These are phyloP conservation scores for Anastatus disparis DNA, from an alignment of 1,140 invertebrate species.

Conservation along the genomic window DNA sequence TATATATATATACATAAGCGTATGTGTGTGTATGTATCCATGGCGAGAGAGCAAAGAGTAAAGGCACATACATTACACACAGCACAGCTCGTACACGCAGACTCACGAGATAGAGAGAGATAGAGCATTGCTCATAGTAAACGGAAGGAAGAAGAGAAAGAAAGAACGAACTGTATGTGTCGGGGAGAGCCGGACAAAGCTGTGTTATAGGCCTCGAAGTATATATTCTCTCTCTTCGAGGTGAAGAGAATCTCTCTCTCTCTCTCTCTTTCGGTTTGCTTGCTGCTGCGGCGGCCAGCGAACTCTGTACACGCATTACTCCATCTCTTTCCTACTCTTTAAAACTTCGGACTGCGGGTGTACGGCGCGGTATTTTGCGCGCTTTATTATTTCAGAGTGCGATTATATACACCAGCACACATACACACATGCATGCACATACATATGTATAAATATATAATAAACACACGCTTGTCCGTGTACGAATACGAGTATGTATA, in stretches of 20 bases:
- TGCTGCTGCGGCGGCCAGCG: slow-evolving; percentile 25
- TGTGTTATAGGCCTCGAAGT: too few relatives aligned
- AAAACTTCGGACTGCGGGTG: neutral
- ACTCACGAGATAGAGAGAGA: neutral
- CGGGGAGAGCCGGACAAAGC: slow-evolving; percentile 33
- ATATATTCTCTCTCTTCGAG: slow-evolving; percentile 2
- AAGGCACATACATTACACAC: neutral
- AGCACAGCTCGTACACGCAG: too few relatives aligned
- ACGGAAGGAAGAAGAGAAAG: slow-evolving; percentile 26
- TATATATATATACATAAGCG: too few relatives aligned
- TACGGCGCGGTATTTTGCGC: slow-evolving; percentile 26
- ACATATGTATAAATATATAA: too few relatives aligned
- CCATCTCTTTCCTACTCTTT: slow-evolving; percentile 6
- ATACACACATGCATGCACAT: too few relatives aligned
- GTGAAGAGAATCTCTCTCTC: slow-evolving; percentile 10
- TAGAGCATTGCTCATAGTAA: neutral
- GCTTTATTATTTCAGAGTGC: too few relatives aligned
- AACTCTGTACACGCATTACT: slow-evolving; percentile 16
- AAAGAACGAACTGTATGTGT: slow-evolving; percentile 14
- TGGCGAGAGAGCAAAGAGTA: neutral
- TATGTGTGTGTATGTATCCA: too few relatives aligned
- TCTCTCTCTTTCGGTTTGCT: too few relatives aligned
- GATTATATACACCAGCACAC: too few relatives aligned
- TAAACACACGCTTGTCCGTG: too few relatives aligned
- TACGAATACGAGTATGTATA: too few relatives aligned